Evolutionary conservation across 2,797 vertebrate species (phyloP).

Genomic region (Enteromius anoplus): DNA sequence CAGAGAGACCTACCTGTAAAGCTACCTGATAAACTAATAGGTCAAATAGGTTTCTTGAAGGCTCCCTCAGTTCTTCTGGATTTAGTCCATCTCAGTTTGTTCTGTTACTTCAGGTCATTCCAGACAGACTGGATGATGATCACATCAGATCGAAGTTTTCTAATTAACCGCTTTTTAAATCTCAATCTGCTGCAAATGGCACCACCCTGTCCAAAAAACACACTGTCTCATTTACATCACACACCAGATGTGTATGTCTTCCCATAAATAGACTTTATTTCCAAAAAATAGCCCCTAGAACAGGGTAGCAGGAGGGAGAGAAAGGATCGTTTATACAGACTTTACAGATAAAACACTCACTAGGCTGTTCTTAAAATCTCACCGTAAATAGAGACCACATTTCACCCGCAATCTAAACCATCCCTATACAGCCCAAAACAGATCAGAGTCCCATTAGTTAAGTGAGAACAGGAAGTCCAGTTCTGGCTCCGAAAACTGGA

Average conservation of each 20-base stretch:
- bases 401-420: constrained; percentile 42
- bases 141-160: no score
- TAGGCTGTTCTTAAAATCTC: constrained; percentile 53
- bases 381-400: constrained; percentile 34
- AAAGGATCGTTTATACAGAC: constrained; percentile 52
- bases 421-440: constrained; percentile 58
- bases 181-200: background rate
- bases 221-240: background rate
- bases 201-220: background rate
- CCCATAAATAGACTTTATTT: constrained; percentile 65
- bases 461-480: background rate
- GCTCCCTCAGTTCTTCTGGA: no score
- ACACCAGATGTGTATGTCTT: constrained; percentile 5
- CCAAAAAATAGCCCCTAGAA: constrained; percentile 57
- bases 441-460: background rate
- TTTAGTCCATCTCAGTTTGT: no score
- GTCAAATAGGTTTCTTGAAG: no score
- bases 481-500: background rate
- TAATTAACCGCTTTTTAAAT: no score
- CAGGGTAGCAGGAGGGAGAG: constrained; percentile 45
- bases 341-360: constrained; percentile 52
- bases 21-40: no score
- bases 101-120: no score
- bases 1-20: no score
- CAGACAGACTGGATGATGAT: no score